Percentiles rank a stretch among this genome's conserved stretches.
Conservation (phyloP, 2,797 vertebrate genomes). For the Phoebastria nigripes region DNA sequence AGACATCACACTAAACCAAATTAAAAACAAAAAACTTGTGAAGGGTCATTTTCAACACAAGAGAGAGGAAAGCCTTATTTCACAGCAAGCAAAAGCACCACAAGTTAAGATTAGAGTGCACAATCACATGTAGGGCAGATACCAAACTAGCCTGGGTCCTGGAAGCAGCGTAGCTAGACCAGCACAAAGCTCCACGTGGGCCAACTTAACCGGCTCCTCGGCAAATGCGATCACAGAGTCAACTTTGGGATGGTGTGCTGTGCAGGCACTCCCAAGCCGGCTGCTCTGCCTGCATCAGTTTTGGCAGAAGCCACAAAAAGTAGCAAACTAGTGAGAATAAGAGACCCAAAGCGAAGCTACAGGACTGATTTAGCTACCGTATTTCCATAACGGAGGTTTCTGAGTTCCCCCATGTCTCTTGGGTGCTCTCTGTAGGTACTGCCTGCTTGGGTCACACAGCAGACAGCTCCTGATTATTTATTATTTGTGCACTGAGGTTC, state of each 20-base stretch:
- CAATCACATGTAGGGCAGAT: slow-evolving; percentile 14
- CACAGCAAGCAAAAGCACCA: slow-evolving; percentile 69
- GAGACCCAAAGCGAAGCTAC: background rate
- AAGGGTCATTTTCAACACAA: background rate
- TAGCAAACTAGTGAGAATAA: background rate
- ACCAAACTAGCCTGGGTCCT: background rate
- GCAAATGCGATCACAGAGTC: background rate
- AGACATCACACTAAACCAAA: slow-evolving; percentile 63
- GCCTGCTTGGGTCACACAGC: background rate
- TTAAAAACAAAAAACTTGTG: slow-evolving; percentile 43
- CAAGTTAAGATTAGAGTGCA: slow-evolving; percentile 26
- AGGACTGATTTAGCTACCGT: background rate
- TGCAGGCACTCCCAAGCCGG: background rate
- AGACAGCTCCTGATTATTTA: background rate
- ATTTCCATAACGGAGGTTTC: background rate
- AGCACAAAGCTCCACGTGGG: background rate
- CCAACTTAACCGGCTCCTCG: background rate
- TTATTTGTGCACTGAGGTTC: background rate
- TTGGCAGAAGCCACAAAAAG: background rate
- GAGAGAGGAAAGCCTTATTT: slow-evolving; percentile 58
- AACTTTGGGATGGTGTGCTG: background rate
- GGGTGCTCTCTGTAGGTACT: background rate
- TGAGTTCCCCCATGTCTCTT: background rate
- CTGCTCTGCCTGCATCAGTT: background rate
- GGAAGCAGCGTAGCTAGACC: background rate